Evolutionary conservation across 2,797 vertebrate genomes (phyloP), one percentile per base, ranked within the genome.

Genomic region (Ctenopoma multispine): DNA sequence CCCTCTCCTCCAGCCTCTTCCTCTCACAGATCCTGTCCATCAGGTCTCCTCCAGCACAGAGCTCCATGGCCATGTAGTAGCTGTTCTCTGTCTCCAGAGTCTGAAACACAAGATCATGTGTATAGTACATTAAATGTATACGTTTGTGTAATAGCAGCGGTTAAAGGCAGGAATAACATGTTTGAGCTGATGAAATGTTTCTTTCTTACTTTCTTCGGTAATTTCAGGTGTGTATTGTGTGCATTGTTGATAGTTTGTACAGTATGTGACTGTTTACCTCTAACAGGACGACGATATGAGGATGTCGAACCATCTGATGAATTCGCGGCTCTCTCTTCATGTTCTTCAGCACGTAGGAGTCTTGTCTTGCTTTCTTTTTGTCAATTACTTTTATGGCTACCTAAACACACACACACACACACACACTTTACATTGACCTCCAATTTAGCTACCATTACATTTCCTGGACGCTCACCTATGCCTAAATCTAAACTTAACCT

Each of bases 21-120:
- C 89, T 93, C 15, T 95, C 94, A 76, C 94, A 95, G 65, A 97
- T 95, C 66, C 91, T 77, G 78, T 96, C 94, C 95, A 96, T 95
- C 84, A 97, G 92, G 84, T 96, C 95, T 38, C 95, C 91, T 0
- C 96, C 94, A 0, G 93, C 88, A 54, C 95, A 96, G 20, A 96
- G 92, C 86, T 97, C 96, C 94, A 96, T 95, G 69, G 93, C 93
- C 94, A 95, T 93, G 86, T 97, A 97, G 91, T 95, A 96, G 51
- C 93, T 95, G 90, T 96, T 96, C 88, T 95, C 91, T 0, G 95
- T 96, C 90, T 96, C 95, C 87, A 96, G 83, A 1, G 94, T 96
- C 93, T 96, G 84, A 21, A 15, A 51, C 50, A 72, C 57, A 63
- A 44, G 48, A 21, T 20, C 17, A 66, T 3, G 27, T 27, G 17